Conservation (phyloP, 2,113 vertebrate species). For the Gavia stellata region DNA sequence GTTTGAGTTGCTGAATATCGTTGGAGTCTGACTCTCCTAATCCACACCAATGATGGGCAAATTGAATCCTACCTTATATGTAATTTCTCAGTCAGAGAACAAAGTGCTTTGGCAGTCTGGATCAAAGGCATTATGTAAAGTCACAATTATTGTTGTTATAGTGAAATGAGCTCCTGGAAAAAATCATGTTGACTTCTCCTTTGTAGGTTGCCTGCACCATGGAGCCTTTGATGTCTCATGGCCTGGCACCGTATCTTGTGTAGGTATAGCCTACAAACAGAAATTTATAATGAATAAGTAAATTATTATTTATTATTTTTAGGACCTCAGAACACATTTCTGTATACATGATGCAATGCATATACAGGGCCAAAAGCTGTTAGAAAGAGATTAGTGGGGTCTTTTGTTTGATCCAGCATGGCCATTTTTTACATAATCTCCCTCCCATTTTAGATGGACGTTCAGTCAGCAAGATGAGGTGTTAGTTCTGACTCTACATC, state of each 20-base stretch:
- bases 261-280: background rate
- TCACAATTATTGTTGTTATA: background rate
- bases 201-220: background rate
- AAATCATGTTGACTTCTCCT: constrained; percentile 2
- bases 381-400: background rate
- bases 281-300: background rate
- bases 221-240: constrained; percentile 4
- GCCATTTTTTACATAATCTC: background rate
- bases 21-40: background rate
- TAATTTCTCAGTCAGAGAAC: background rate
- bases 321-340: background rate
- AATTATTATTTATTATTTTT: background rate
- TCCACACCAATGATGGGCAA: background rate
- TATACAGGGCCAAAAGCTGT: background rate
- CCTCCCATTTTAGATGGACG: background rate
- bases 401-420: background rate
- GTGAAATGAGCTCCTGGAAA: constrained; percentile 31
- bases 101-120: background rate
- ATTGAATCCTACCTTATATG: background rate
- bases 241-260: background rate
- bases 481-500: background rate
- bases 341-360: background rate
- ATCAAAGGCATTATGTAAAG: constrained; percentile 21
- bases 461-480: background rate
- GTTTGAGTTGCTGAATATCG: background rate